Evolutionary conservation across 2,797 vertebrate genomes (phyloP), one percentile per base, ranked within the genome.

Genomic region (Danionella dracula): DNA sequence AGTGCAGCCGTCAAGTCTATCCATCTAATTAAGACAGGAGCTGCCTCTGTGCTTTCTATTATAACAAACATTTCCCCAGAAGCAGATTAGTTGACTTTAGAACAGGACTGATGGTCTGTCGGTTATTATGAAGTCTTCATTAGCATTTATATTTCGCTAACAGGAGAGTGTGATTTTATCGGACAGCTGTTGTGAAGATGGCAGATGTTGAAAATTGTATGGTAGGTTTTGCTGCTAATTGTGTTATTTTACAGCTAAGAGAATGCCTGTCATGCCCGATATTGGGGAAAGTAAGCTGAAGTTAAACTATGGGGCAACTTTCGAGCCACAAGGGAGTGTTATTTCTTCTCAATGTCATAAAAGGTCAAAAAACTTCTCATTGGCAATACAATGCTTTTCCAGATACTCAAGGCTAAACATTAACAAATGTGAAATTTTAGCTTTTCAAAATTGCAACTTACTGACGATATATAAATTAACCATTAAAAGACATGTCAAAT

Each of bases 21-120:
- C 69, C 23, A 27, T 72, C 66, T 77, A 75, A 78, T 75, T 75
- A 75, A 75, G 71, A 74, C 40, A 54, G 44, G 68, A 68, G 37
- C 20, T 57, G 57, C 44, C 31, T 34, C 37, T 15, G 61, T 53
- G 45, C 49, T 70, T 54, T 66, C 49, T 50, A 71, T 70, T 67
- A 63, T 41, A 37, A 62, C 60, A 46, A 50, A 65, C 56, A 44
- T 7, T 37, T 58, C 45, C 44, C 13, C 4, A 16, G 5, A 50
- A 54, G 50, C 16, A 46, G 72, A 71, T 69, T 57, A 62, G 51
- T 45, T 32, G 46, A 40, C 10, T 54, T 49, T 20, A 66, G 53
- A 38, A 38, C 44, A 17, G n/a, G 50, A 20, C 15, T 40, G 41
- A 56, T 1, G 8, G 20, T 23, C 34, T 40, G 23, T 57, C 20